phyloP scores from a whole-genome alignment of 1,140 invertebrate species.

The Caenorhabditis inopinata region DNA sequence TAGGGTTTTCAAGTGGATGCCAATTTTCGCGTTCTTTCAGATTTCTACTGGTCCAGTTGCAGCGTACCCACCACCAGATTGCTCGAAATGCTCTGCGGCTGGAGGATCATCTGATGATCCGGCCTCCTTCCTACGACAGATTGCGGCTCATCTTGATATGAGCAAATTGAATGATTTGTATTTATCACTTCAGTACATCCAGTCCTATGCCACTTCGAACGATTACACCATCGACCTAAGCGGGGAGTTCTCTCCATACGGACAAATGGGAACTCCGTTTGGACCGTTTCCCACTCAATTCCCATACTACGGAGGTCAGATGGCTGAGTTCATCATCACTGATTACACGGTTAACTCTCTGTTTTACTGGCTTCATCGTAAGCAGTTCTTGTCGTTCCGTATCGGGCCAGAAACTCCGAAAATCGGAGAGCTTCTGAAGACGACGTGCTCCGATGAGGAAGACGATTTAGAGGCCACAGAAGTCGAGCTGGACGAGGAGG shows the following conservation, averaged over 20 bases:
- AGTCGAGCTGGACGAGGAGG: slow-evolving; percentile 48
- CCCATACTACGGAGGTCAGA: slow-evolving; percentile 57
- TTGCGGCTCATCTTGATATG: slow-evolving; percentile 43
- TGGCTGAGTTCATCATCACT: slow-evolving; percentile 62
- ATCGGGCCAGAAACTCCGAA: slow-evolving; percentile 65
- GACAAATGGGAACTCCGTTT: slow-evolving; percentile 59
- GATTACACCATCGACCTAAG: slow-evolving; percentile 64
- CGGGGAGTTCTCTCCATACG: slow-evolving; percentile 60
- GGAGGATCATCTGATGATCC: slow-evolving; percentile 32
- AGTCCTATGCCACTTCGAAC: slow-evolving; percentile 63
- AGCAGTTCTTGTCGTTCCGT: slow-evolving; percentile 60
- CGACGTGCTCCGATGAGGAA: slow-evolving; percentile 62
- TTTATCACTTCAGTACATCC: slow-evolving; percentile 61
- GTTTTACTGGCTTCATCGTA: slow-evolving; percentile 61
- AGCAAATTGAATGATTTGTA: slow-evolving; percentile 60
- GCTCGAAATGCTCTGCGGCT: slow-evolving; percentile 27
- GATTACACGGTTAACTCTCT: slow-evolving; percentile 65
- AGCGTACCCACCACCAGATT: slow-evolving; percentile 14
- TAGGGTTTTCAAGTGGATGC: too few relatives aligned
- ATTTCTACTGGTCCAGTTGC: not conserved
- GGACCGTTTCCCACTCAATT: slow-evolving; percentile 64
- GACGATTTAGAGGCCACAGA: slow-evolving; percentile 60
- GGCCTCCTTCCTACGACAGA: slow-evolving; percentile 37
- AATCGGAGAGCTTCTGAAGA: slow-evolving; percentile 63
- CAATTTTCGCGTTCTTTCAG: too few relatives aligned